Percentiles rank a stretch among this genome's conserved stretches.
phyloP scores from a whole-genome alignment of 1,140 invertebrate genomes.

The Apis dorsata region DNA sequence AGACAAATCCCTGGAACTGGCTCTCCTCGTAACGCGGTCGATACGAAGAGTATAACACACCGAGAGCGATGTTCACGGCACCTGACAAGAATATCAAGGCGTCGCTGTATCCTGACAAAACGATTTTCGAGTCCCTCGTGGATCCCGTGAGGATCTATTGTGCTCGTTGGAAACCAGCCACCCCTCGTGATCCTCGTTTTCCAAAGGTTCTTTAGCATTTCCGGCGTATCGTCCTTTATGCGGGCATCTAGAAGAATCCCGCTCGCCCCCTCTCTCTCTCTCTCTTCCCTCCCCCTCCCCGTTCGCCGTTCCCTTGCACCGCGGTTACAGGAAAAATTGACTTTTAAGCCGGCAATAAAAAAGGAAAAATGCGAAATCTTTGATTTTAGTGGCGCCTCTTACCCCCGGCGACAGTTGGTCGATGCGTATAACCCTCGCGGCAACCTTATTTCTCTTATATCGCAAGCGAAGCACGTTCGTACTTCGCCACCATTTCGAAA shows the following conservation, averaged over 20 bases:
- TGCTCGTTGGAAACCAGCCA: conserved; percentile 35
- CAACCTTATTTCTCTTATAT: conserved; percentile 74
- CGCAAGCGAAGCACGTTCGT: conserved; percentile 76
- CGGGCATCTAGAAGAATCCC: conserved; percentile 32
- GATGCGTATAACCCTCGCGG: conserved; percentile 73
- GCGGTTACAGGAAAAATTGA: conserved; percentile 71
- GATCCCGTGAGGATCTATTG: conserved; percentile 58
- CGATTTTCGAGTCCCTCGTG: conserved; percentile 70
- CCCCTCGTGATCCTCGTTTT: conserved; percentile 48
- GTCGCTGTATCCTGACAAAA: conserved; percentile 64
- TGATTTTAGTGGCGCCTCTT: conserved; percentile 66
- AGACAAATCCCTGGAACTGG: conserved; percentile 74
- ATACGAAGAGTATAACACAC: conserved; percentile 52
- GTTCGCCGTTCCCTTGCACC: not conserved
- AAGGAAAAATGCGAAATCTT: conserved; percentile 75
- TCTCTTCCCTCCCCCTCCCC: not conserved
- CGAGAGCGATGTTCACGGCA: conserved; percentile 70
- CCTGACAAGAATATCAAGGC: conserved; percentile 74
- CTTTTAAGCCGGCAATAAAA: conserved; percentile 80
- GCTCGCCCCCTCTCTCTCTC: too few relatives aligned
- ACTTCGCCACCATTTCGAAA: conserved; percentile 65
- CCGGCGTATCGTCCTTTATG: conserved; percentile 61
- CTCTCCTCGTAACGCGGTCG: conserved; percentile 55
- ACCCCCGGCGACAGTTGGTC: conserved; percentile 75
- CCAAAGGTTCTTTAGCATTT: conserved; percentile 62